A percentile compares a stretch with the other conserved stretches of the same genome.
These are phyloP conservation scores for Kryphioiulus occultus DNA, from an alignment of 2,888 invertebrate species.

Conservation along the genomic window DNA sequence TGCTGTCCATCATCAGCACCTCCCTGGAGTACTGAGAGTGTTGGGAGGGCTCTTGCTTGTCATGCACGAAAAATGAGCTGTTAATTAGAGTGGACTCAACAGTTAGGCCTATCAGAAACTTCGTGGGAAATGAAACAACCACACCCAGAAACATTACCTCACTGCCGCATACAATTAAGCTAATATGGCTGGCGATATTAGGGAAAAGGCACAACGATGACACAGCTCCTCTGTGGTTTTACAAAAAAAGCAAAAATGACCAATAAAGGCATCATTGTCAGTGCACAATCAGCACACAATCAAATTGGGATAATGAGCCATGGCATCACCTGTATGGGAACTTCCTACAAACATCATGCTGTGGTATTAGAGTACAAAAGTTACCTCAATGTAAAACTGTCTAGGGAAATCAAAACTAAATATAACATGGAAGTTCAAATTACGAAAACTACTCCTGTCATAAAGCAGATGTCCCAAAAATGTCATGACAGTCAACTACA, in stretches of 20 bases:
- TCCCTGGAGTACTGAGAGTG: not conserved
- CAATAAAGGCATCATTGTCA: not conserved
- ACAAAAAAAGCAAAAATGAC: not conserved
- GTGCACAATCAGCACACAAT: not conserved
- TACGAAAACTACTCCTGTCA: too few relatives aligned
- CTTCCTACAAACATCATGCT: too few relatives aligned
- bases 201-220: not conserved
- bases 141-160: conserved; percentile 1
- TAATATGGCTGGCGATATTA: not conserved
- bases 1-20: not conserved
- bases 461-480: too few relatives aligned
- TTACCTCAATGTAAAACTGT: too few relatives aligned
- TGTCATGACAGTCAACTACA: too few relatives aligned
- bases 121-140: not conserved
- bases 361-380: too few relatives aligned
- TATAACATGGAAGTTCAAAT: too few relatives aligned
- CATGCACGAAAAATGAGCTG: not conserved
- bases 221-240: not conserved
- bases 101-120: not conserved
- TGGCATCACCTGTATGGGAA: not conserved
- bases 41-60: not conserved
- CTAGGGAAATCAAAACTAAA: too few relatives aligned
- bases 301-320: not conserved
- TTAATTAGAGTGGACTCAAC: not conserved
- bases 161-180: not conserved